phyloP scores from a whole-genome alignment of 2,888 invertebrate species.

The Oscheius sp. region DNA sequence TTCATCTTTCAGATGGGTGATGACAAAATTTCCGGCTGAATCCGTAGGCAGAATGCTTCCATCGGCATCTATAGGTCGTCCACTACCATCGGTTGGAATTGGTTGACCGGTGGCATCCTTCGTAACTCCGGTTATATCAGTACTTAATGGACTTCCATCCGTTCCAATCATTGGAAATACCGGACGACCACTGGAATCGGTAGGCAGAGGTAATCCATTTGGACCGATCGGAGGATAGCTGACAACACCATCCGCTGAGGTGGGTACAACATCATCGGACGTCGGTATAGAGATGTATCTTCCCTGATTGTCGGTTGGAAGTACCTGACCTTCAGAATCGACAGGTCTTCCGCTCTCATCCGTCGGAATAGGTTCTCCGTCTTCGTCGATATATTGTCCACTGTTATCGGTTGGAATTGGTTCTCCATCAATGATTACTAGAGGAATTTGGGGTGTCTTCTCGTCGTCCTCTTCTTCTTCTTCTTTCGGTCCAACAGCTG shows the following conservation, averaged over 20 bases:
- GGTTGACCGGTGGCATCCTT: constrained; percentile 52
- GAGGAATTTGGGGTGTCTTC: constrained; percentile 28
- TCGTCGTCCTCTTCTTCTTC: constrained; percentile 41
- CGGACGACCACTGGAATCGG: constrained; percentile 17
- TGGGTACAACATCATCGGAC: constrained; percentile 39
- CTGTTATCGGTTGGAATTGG: constrained; percentile 41
- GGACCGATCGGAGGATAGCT: constrained; percentile 40
- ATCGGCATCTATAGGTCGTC: constrained; percentile 55
- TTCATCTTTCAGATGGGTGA: background rate
- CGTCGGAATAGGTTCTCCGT: constrained; percentile 55
- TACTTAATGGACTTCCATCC: constrained; percentile 32
- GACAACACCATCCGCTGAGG: constrained; percentile 42
- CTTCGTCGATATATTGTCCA: constrained; percentile 34
- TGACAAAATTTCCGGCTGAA: constrained; percentile 48
- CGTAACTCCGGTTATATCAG: constrained; percentile 35
- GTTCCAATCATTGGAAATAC: constrained; percentile 34
- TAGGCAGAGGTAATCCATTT: constrained; percentile 43
- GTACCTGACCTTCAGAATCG: constrained; percentile 29
- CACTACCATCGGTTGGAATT: constrained; percentile 47
- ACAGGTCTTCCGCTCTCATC: constrained; percentile 44
- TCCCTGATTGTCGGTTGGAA: constrained; percentile 39
- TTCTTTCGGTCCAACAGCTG: constrained; percentile 27
- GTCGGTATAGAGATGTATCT: constrained; percentile 38
- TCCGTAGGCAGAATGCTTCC: constrained; percentile 54
- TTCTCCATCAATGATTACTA: constrained; percentile 35